Evolutionary conservation across 2,888 invertebrate species (phyloP).

Genomic region (Lasioglossum morio): DNA sequence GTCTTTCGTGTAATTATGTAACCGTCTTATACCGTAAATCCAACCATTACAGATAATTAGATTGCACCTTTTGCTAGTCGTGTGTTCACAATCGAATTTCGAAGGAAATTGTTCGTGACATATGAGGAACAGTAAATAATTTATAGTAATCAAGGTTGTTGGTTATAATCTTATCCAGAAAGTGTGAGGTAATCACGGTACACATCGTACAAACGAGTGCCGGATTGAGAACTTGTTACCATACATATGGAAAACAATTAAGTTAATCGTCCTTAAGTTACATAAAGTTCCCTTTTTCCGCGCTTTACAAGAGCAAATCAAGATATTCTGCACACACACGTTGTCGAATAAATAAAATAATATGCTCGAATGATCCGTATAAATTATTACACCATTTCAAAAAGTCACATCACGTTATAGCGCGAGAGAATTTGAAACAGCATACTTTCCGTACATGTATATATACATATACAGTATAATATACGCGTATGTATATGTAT

Average conservation of each 20-base stretch:
- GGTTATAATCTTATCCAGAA: constrained; percentile 22
- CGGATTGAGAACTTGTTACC: constrained; percentile 36
- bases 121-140: constrained; percentile 25
- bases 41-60: constrained; percentile 7
- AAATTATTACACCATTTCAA: constrained; percentile 37
- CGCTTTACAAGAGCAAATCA: constrained; percentile 25
- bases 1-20: constrained; percentile 21
- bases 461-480: not conserved
- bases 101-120: constrained; percentile 23
- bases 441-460: constrained; percentile 1
- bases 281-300: constrained; percentile 5
- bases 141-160: constrained; percentile 14
- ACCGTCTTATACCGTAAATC: constrained; percentile 21
- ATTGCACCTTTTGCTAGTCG: constrained; percentile 12
- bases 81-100: constrained; percentile 25
- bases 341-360: constrained; percentile 61
- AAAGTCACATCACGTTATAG: constrained; percentile 4
- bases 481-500: not conserved
- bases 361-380: constrained; percentile 10
- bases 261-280: constrained; percentile 20
- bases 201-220: constrained; percentile 28
- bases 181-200: constrained; percentile 1
- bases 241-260: constrained; percentile 23
- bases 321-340: constrained; percentile 26
- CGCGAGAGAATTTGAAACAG: constrained; percentile 25